These are phyloP conservation scores for Neoniphon sammara DNA, from an alignment of 2,797 vertebrate genomes.

Conservation along the genomic window DNA sequence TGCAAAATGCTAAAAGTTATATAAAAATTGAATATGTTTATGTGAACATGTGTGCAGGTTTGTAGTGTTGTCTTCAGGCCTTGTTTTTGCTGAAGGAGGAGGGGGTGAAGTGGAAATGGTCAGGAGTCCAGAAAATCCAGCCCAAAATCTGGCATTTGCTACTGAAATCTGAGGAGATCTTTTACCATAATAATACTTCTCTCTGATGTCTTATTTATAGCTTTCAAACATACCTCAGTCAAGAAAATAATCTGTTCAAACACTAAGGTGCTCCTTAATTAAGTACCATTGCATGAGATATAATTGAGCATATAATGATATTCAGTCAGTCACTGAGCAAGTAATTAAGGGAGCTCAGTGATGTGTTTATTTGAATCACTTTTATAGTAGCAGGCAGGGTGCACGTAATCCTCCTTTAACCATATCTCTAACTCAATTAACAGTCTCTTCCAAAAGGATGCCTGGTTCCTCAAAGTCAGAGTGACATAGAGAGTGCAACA, in stretches of 20 bases:
- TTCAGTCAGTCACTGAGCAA: slow-evolving; percentile 48
- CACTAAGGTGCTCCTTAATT: slow-evolving; percentile 49
- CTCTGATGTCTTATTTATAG: slow-evolving; percentile 34
- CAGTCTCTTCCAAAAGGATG: slow-evolving; percentile 67
- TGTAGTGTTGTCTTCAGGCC: neutral
- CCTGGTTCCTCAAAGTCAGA: slow-evolving; percentile 70
- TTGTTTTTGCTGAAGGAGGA: slow-evolving; percentile 29
- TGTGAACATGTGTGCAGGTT: neutral
- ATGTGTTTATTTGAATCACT: slow-evolving; percentile 72
- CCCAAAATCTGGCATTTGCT: slow-evolving; percentile 1
- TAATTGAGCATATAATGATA: slow-evolving; percentile 46
- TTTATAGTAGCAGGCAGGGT: slow-evolving; percentile 66
- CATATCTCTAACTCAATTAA: slow-evolving; percentile 71
- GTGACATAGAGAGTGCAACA: slow-evolving; percentile 73
- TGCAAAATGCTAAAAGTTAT: neutral
- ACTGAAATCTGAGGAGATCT: slow-evolving; percentile 17
- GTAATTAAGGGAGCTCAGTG: slow-evolving; percentile 65
- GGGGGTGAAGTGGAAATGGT: neutral
- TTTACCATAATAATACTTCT: slow-evolving; percentile 21
- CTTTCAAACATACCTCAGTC: slow-evolving; percentile 30
- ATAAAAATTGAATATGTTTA: slow-evolving; percentile 1
- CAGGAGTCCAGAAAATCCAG: neutral
- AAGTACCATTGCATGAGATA: slow-evolving; percentile 36
- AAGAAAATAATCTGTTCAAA: slow-evolving; percentile 46
- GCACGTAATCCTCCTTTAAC: slow-evolving; percentile 75